phyloP scores from a whole-genome alignment of 2,797 vertebrate species.

The Clarias platycephalus region DNA sequence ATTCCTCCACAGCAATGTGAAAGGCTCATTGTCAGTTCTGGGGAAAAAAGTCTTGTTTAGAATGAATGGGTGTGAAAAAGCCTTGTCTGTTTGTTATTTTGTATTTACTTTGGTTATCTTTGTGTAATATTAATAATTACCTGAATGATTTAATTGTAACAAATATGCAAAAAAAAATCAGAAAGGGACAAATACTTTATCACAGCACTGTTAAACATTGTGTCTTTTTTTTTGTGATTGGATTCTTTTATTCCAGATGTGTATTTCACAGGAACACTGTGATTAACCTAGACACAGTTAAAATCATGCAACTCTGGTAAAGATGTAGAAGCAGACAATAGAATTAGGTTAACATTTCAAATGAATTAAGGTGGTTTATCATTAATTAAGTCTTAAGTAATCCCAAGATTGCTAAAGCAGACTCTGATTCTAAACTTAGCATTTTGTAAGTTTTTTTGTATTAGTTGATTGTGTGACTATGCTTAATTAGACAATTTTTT shows the following conservation, averaged over 20 bases:
- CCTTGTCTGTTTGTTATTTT: background rate
- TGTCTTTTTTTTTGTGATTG: background rate
- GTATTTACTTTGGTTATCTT: too few relatives aligned
- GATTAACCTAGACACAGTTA: background rate
- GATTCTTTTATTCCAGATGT: background rate
- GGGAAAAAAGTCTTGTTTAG: constrained; percentile 17
- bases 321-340: background rate
- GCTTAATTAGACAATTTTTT: background rate
- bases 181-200: too few relatives aligned
- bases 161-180: too few relatives aligned
- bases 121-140: too few relatives aligned
- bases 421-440: background rate
- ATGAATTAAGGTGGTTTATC: background rate
- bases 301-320: background rate
- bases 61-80: constrained; percentile 7
- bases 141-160: too few relatives aligned
- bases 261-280: background rate
- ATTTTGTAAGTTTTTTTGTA: background rate
- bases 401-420: background rate
- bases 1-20: too few relatives aligned
- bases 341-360: background rate
- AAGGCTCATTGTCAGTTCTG: too few relatives aligned
- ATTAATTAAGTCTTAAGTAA: background rate
- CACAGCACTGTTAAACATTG: too few relatives aligned
- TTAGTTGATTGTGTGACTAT: background rate